Conservation (phyloP, 2,888 invertebrate species). For the Eupithecia insigniata region DNA sequence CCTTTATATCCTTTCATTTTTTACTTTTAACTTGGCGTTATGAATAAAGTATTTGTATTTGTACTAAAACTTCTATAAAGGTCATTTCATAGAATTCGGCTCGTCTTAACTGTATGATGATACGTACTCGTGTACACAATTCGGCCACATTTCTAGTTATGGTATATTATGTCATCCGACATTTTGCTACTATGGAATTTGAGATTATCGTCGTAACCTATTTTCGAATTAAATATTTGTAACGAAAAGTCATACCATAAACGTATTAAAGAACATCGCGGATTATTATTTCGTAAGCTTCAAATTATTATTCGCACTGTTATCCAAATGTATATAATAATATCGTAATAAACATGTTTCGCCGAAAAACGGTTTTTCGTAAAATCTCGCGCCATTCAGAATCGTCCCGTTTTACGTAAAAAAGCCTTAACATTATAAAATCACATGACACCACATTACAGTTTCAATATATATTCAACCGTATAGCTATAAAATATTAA, state of each 20-base stretch:
- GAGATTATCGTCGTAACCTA: background rate
- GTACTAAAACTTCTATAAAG: background rate
- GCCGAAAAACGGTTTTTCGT: slow-evolving; percentile 26
- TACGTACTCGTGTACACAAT: too few relatives aligned
- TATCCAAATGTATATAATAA: too few relatives aligned
- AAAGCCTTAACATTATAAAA: slow-evolving; percentile 34
- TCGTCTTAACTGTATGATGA: background rate
- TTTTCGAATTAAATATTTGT: background rate
- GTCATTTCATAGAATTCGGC: background rate
- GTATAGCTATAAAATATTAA: slow-evolving; percentile 56
- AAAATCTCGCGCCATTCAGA: slow-evolving; percentile 40
- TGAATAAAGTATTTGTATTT: too few relatives aligned
- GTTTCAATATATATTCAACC: slow-evolving; percentile 50
- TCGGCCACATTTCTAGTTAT: too few relatives aligned
- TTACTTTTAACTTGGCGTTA: too few relatives aligned
- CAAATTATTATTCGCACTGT: slow-evolving; percentile 4
- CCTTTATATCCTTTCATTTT: too few relatives aligned
- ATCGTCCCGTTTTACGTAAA: slow-evolving; percentile 43
- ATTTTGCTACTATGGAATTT: background rate
- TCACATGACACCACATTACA: slow-evolving; percentile 36
- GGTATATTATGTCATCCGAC: background rate
- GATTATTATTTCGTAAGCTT: slow-evolving; percentile 1
- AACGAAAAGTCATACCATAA: background rate
- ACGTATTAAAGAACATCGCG: background rate
- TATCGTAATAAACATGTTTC: slow-evolving; percentile 31